These are phyloP conservation scores for Graptemys geographica DNA, from an alignment of 2,797 vertebrate genomes.

Conservation along the genomic window DNA sequence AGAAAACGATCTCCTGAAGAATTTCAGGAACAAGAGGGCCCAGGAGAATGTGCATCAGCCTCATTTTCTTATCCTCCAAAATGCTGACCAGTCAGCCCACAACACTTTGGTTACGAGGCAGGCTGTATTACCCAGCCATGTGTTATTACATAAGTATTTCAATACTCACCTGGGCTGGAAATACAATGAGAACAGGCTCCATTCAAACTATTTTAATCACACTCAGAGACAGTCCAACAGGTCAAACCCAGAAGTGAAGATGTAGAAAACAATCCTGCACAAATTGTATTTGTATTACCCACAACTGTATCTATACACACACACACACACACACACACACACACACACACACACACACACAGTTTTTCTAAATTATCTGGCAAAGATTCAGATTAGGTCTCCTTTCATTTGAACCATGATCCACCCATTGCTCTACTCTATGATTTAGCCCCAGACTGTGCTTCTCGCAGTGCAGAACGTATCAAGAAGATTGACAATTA, in stretches of 20 bases:
- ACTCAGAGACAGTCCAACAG: not conserved
- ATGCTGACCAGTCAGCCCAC: not conserved
- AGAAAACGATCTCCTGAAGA: conserved; percentile 31
- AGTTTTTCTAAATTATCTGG: not conserved
- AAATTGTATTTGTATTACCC: not conserved
- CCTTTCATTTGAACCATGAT: not conserved
- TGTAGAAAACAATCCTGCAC: not conserved
- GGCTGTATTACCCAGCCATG: not conserved
- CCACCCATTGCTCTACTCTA: not conserved
- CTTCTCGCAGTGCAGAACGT: not conserved
- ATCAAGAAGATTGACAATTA: not conserved
- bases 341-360: accelerated
- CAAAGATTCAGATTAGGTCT: not conserved
- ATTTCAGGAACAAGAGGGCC: not conserved
- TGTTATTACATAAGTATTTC: not conserved
- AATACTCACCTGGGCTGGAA: not conserved
- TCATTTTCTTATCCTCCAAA: not conserved
- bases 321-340: not conserved
- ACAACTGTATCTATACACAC: not conserved
- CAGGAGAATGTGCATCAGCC: not conserved
- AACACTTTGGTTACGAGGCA: accelerated
- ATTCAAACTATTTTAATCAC: not conserved
- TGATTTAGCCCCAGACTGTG: not conserved
- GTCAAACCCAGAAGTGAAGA: not conserved
- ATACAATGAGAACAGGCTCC: not conserved